phyloP scores from a whole-genome alignment of 2,113 vertebrate species.

The Neogobius melanostomus region DNA sequence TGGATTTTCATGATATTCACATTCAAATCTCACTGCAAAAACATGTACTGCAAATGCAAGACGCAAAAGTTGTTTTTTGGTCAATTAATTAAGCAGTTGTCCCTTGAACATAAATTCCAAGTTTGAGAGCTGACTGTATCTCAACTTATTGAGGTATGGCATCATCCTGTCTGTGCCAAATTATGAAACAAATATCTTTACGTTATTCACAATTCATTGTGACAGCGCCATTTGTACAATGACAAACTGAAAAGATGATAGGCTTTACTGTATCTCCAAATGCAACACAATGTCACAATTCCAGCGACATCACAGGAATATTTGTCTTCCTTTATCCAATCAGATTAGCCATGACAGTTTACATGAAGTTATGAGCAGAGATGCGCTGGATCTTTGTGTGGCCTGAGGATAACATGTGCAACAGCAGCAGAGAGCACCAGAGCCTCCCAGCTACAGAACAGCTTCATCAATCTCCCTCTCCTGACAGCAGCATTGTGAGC shows the following conservation, averaged over 20 bases:
- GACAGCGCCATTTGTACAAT: not conserved
- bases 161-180: not conserved
- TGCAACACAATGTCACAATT: not conserved
- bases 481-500: constrained; percentile 71
- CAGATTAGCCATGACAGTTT: not conserved
- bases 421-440: constrained; percentile 18
- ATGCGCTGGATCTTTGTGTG: constrained; percentile 10
- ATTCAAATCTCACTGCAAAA: too few relatives aligned
- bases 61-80: too few relatives aligned
- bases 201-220: not conserved
- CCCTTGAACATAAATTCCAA: too few relatives aligned
- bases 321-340: not conserved
- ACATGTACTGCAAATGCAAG: too few relatives aligned
- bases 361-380: constrained; percentile 8
- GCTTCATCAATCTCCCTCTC: constrained; percentile 65
- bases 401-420: constrained; percentile 42
- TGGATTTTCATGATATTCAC: too few relatives aligned
- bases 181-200: not conserved
- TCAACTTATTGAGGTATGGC: too few relatives aligned
- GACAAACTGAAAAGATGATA: not conserved
- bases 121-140: too few relatives aligned
- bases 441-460: constrained; percentile 36
- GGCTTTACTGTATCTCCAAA: not conserved
- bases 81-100: too few relatives aligned
- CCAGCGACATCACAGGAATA: not conserved